Evolutionary conservation across 2,888 invertebrate species (phyloP).

Genomic region (Eremobia ochroleuca): DNA sequence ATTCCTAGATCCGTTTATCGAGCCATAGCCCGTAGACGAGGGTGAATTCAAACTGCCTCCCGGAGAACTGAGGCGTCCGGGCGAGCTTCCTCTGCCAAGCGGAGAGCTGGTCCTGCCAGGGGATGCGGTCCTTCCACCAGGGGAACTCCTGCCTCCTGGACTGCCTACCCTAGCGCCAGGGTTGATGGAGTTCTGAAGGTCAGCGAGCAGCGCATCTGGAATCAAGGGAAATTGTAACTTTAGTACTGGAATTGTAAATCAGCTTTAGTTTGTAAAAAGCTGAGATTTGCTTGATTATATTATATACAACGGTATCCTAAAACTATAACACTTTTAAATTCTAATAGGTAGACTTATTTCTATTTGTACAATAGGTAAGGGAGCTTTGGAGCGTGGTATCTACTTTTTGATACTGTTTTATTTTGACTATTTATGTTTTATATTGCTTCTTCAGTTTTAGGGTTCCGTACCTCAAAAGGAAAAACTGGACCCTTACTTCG

Average conservation of each 20-base stretch:
- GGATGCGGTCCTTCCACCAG: constrained; percentile 86
- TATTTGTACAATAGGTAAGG: neutral
- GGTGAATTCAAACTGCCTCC: constrained; percentile 89
- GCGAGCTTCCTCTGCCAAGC: constrained; percentile 85
- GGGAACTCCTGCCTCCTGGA: constrained; percentile 83
- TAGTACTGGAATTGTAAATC: constrained; percentile 9
- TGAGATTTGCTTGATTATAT: neutral
- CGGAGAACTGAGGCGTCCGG: constrained; percentile 90
- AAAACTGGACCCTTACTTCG: too few relatives aligned
- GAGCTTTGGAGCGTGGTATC: neutral
- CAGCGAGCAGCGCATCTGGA: constrained; percentile 98
- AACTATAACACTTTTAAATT: too few relatives aligned
- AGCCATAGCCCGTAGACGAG: constrained; percentile 94
- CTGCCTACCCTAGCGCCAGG: constrained; percentile 91
- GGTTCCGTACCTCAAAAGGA: too few relatives aligned
- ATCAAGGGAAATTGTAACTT: constrained; percentile 72
- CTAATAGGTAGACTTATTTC: too few relatives aligned
- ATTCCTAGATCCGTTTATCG: constrained; percentile 93
- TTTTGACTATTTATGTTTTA: neutral
- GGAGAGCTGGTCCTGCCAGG: constrained; percentile 82
- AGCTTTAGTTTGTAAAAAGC: neutral
- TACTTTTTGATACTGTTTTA: too few relatives aligned
- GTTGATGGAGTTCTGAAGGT: constrained; percentile 97
- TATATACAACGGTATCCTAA: neutral
- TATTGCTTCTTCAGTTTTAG: neutral